Conservation (phyloP, 1,140 invertebrate genomes). For the Drosophila elegans region DNA sequence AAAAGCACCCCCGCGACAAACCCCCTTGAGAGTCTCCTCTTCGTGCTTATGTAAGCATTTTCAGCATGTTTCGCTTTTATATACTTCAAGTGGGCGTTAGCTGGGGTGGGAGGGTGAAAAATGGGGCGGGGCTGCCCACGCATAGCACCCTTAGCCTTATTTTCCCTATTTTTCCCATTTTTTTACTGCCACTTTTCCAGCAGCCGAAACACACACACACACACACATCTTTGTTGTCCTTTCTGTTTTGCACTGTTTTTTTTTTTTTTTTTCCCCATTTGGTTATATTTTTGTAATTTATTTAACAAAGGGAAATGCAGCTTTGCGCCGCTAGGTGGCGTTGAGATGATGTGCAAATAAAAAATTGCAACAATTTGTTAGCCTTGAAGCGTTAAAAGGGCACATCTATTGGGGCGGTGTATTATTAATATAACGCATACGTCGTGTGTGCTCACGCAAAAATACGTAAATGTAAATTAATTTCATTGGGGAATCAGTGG, state of each 20-base stretch:
- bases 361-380: constrained; percentile 27
- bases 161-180: constrained; percentile 3
- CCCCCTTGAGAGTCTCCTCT: constrained; percentile 40
- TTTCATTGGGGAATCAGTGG: background rate
- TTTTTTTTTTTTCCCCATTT: constrained; percentile 8
- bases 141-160: constrained; percentile 8
- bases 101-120: background rate
- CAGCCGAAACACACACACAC: background rate
- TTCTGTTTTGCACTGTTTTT: constrained; percentile 9
- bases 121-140: constrained; percentile 24
- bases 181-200: constrained; percentile 26
- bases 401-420: background rate
- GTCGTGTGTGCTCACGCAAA: background rate
- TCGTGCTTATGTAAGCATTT: constrained; percentile 77
- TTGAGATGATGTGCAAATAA: background rate
- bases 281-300: constrained; percentile 36
- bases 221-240: constrained; percentile 29
- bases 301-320: constrained; percentile 18
- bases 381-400: background rate
- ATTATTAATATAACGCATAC: constrained; percentile 6
- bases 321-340: constrained; percentile 5
- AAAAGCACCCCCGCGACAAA: constrained; percentile 23
- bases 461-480: constrained; percentile 2
- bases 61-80: constrained; percentile 79
- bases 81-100: constrained; percentile 65